phyloP scores from a whole-genome alignment of 2,113 vertebrate genomes.

The crab-eating macaque (Macaca fascicularis) region T2T-MFA8v1.1 NC_088394.1:84311501-84312000 shows the following conservation, averaged over 20 bases:
- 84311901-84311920: background rate
- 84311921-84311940: too few species aligned
- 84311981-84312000: fast-evolving
- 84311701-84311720: background rate
- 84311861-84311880: fast-evolving
- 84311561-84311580: background rate
- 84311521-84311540: background rate
- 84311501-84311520: background rate
- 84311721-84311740: background rate
- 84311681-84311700: background rate
- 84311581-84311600: fast-evolving
- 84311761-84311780: background rate
- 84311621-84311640: background rate
- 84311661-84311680: background rate
- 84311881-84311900: too few species aligned
- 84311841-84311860: fast-evolving
- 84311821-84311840: background rate
- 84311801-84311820: background rate
- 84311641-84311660: background rate
- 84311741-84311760: background rate
- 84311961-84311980: too few species aligned
- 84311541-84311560: background rate
- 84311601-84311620: background rate
- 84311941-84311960: too few species aligned
- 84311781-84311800: background rate